Conservation (phyloP, 2,888 invertebrate species). For the Halictus quadricinctus region DNA sequence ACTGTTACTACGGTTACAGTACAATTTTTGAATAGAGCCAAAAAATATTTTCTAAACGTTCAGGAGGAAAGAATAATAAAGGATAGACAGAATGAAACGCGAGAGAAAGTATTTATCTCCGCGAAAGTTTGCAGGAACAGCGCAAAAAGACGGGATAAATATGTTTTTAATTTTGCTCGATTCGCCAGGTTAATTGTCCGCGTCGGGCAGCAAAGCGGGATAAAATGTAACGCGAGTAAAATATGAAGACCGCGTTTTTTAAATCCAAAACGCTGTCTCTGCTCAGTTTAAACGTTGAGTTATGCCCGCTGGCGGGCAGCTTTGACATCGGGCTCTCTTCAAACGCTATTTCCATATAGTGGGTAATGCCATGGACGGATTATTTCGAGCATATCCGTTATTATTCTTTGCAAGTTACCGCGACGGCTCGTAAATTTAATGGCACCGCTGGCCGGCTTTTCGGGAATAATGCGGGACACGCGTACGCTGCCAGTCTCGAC, state of each 20-base stretch:
- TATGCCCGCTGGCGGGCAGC: slow-evolving; percentile 43
- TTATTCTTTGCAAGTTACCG: slow-evolving; percentile 59
- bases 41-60: too few relatives aligned
- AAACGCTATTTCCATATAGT: slow-evolving; percentile 61
- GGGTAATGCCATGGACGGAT: slow-evolving; percentile 49
- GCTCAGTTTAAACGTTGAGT: slow-evolving; percentile 48
- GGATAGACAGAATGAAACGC: neutral
- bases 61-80: neutral
- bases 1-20: neutral
- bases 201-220: neutral
- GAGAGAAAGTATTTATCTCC: neutral
- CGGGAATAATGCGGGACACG: slow-evolving; percentile 41
- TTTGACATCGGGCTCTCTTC: slow-evolving; percentile 58
- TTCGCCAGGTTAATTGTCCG: neutral
- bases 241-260: slow-evolving; percentile 40
- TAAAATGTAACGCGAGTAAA: slow-evolving; percentile 31
- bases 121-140: neutral
- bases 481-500: slow-evolving; percentile 24
- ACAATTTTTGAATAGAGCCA: too few relatives aligned
- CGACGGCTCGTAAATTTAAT: slow-evolving; percentile 61
- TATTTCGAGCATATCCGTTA: slow-evolving; percentile 59
- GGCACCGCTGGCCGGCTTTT: slow-evolving; percentile 23
- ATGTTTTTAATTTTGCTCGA: slow-evolving; percentile 16
- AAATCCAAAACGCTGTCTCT: slow-evolving; percentile 19
- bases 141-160: neutral